Evolutionary conservation across 2,113 vertebrate genomes (phyloP), one percentile per base, ranked within the genome.

Genomic region (Ailuropoda melanoleuca): DNA sequence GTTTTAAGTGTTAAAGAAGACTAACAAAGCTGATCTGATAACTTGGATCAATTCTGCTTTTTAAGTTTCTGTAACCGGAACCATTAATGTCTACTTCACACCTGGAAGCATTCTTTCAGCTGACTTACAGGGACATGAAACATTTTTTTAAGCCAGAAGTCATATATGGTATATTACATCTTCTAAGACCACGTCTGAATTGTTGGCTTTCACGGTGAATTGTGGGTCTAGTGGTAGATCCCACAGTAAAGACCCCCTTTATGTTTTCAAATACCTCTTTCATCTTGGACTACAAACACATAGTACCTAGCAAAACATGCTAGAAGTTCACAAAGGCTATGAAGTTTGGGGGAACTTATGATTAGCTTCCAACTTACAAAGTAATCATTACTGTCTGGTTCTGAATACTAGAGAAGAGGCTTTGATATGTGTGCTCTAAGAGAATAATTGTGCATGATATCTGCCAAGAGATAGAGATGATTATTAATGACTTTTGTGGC

Each of bases 401-500:
- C 90, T 93, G 37, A 78, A 58, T 60, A 26, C 90, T 94, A 81
- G 50, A 85, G 50, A 97, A 81, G 37, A 95, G 46, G 26, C 72
- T 88, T 87, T 87, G 72, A 19, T 83, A 1, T 87, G 5, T 97
- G 14, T 91, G 64, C 78, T 89, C 1, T 39, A 50, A 85, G 62
- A 46, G 64, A 55, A 84, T 89, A 68, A 29, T 43, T 80, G 62
- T 62, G 37, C 37, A 7, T 94, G 56, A 2, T 93, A 50, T 90
- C 66, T 95, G 29, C 60, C 83, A 78, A 81, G 56, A 96, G 83
- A 56, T 34, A 14, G 24, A 82, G 58, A 64, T 87, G 37, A 85
- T 89, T 88, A 62, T 88, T 92, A 37, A 95, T 88, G 24, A 85
- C 70, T 90, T 94, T 37, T 60, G n/a, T 95, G 48, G 14, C 26